phyloP scores from a whole-genome alignment of 2,113 vertebrate genomes.

The Crotophaga sulcirostris region DNA sequence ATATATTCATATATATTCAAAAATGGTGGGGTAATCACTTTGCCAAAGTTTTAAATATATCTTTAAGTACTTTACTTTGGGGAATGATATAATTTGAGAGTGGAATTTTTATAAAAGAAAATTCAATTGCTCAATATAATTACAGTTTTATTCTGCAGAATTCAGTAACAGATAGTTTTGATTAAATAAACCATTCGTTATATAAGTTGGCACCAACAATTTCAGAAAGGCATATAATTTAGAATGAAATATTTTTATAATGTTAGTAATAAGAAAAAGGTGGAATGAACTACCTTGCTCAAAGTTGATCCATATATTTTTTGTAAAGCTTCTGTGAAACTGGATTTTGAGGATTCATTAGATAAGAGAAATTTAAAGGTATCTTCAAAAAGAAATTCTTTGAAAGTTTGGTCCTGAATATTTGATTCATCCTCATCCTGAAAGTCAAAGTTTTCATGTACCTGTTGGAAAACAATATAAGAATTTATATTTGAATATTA shows the following conservation, averaged over 20 bases:
- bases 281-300: slow-evolving; percentile 57
- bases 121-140: not conserved
- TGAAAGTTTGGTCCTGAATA: slow-evolving; percentile 81
- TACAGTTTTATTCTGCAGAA: not conserved
- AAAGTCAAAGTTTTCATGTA: slow-evolving; percentile 82
- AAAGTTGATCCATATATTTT: slow-evolving; percentile 23
- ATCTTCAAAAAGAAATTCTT: slow-evolving; percentile 86
- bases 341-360: slow-evolving; percentile 54
- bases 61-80: not conserved
- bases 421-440: slow-evolving; percentile 66
- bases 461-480: slow-evolving; percentile 71
- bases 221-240: not conserved
- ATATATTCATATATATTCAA: not conserved
- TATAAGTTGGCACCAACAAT: not conserved
- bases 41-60: not conserved
- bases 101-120: not conserved
- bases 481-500: not conserved
- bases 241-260: not conserved
- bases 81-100: not conserved
- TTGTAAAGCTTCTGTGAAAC: slow-evolving; percentile 49
- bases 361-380: slow-evolving; percentile 84
- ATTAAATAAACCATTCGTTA: not conserved
- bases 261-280: not conserved
- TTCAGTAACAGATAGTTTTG: not conserved
- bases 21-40: not conserved